Percentiles rank a stretch among this genome's conserved stretches.
Evolutionary conservation across 2,113 vertebrate species (phyloP).

Genomic region (Megalops atlanticus): DNA sequence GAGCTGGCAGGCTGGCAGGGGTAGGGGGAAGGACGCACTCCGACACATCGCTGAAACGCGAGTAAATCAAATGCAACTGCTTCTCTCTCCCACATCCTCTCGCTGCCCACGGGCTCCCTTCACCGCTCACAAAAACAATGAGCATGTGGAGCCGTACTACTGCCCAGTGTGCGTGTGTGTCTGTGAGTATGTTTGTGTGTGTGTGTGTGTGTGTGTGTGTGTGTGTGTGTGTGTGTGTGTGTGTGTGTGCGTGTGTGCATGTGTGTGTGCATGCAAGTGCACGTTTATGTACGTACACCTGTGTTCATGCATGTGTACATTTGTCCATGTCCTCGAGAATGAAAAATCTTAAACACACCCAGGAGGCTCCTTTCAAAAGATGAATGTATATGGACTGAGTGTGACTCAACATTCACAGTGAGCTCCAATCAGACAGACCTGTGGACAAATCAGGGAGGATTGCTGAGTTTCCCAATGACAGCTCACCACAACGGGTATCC

Average conservation of each 20-base stretch:
- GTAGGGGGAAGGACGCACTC: slow-evolving; percentile 47
- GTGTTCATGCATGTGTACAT: not conserved
- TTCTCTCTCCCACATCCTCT: slow-evolving; percentile 39
- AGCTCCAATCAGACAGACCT: not conserved
- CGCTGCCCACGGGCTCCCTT: not conserved
- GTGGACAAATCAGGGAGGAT: too few relatives aligned
- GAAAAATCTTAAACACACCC: not conserved
- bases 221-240: slow-evolving; percentile 6
- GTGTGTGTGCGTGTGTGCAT: not conserved
- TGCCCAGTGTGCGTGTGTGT: not conserved
- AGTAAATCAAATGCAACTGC: slow-evolving; percentile 64
- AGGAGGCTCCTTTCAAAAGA: slow-evolving; percentile 9
- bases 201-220: slow-evolving; percentile 13
- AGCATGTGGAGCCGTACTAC: slow-evolving; percentile 6
- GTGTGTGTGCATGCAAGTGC: not conserved
- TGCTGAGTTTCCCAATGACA: too few relatives aligned
- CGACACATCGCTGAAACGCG: slow-evolving; percentile 21
- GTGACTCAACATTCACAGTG: not conserved
- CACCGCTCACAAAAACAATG: slow-evolving; percentile 5
- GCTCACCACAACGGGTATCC: too few relatives aligned
- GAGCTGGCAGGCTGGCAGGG: slow-evolving; percentile 47
- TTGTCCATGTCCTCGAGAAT: not conserved
- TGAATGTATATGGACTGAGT: slow-evolving; percentile 11
- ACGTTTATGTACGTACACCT: not conserved
- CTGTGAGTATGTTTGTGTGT: not conserved